These are phyloP conservation scores for Coremacera marginata DNA, from an alignment of 2,888 invertebrate genomes.

Conservation along the genomic window DNA sequence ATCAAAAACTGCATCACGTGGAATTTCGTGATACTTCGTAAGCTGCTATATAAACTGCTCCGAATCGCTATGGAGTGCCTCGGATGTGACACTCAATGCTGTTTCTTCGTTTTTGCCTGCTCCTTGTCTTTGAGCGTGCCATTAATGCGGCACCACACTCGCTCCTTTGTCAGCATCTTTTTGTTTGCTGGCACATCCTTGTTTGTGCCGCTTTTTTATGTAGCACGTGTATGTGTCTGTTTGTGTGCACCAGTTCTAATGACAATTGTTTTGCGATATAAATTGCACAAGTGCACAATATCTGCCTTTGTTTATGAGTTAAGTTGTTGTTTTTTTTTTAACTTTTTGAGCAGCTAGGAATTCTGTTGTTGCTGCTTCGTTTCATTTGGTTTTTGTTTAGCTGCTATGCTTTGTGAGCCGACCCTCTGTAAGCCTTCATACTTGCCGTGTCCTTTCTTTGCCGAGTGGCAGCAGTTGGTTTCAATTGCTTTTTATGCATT, in stretches of 20 bases:
- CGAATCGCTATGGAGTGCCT: slow-evolving; percentile 42
- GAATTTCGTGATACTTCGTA: slow-evolving; percentile 55
- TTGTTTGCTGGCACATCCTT: slow-evolving; percentile 3
- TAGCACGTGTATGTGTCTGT: slow-evolving; percentile 30
- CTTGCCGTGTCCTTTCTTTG: slow-evolving; percentile 19
- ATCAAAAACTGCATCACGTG: slow-evolving; percentile 63
- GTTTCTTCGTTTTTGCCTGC: slow-evolving; percentile 34
- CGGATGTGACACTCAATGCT: slow-evolving; percentile 55
- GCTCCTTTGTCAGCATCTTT: neutral
- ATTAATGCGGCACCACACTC: neutral
- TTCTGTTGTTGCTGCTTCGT: slow-evolving; percentile 28
- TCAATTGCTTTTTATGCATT: slow-evolving; percentile 62
- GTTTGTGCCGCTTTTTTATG: slow-evolving; percentile 29
- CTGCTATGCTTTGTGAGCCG: neutral
- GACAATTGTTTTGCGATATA: slow-evolving; percentile 67
- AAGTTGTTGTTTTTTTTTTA: slow-evolving; percentile 44
- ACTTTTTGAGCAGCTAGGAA: slow-evolving; percentile 41
- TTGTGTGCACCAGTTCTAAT: slow-evolving; percentile 61
- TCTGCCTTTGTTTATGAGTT: slow-evolving; percentile 62
- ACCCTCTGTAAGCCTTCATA: neutral
- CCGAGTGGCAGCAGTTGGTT: slow-evolving; percentile 59
- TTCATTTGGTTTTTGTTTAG: slow-evolving; percentile 26
- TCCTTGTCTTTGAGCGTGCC: neutral
- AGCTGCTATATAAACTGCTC: slow-evolving; percentile 60
- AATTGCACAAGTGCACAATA: slow-evolving; percentile 67